Evolutionary conservation across 2,113 vertebrate species (phyloP).

Genomic region (Oryzias celebensis): DNA sequence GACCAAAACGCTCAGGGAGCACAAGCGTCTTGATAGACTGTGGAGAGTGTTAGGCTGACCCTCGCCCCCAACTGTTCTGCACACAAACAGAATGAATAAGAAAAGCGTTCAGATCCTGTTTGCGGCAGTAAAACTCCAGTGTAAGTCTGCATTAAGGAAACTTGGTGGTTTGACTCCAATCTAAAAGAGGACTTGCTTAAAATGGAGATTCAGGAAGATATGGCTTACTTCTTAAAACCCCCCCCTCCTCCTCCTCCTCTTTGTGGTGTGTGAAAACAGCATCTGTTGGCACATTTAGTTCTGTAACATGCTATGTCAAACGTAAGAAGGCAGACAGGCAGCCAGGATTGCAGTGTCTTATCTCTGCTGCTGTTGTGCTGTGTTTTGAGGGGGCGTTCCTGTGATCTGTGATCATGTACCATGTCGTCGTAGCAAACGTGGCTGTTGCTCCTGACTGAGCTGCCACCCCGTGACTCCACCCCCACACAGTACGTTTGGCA

Average conservation of each 20-base stretch:
- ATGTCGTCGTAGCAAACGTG: conserved; percentile 66
- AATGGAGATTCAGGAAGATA: conserved; percentile 46
- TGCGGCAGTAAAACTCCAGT: conserved; percentile 51
- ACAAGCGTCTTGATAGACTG: conserved; percentile 69
- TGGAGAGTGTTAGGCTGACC: conserved; percentile 56
- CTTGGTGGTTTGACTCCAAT: conserved; percentile 50
- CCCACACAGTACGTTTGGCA: conserved; percentile 55
- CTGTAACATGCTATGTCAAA: conserved; percentile 52
- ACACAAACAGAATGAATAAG: conserved; percentile 30
- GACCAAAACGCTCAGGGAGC: conserved; percentile 73
- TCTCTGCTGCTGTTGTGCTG: conserved; percentile 61
- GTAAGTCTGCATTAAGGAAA: conserved; percentile 45
- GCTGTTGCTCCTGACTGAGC: conserved; percentile 71
- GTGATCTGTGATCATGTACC: conserved; percentile 74
- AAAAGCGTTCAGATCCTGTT: conserved; percentile 32
- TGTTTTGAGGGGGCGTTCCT: conserved; percentile 74
- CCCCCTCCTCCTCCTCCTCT: not conserved
- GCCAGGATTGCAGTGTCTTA: conserved; percentile 60
- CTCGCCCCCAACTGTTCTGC: conserved; percentile 36
- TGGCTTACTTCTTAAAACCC: conserved; percentile 40
- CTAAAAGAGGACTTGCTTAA: conserved; percentile 42
- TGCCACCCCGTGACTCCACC: conserved; percentile 58
- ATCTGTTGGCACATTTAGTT: conserved; percentile 56
- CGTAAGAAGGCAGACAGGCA: conserved; percentile 62
- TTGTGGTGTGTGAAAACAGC: conserved; percentile 58